Evolutionary conservation across 2,113 vertebrate species (phyloP).

Genomic region (Clarias batrachus): DNA sequence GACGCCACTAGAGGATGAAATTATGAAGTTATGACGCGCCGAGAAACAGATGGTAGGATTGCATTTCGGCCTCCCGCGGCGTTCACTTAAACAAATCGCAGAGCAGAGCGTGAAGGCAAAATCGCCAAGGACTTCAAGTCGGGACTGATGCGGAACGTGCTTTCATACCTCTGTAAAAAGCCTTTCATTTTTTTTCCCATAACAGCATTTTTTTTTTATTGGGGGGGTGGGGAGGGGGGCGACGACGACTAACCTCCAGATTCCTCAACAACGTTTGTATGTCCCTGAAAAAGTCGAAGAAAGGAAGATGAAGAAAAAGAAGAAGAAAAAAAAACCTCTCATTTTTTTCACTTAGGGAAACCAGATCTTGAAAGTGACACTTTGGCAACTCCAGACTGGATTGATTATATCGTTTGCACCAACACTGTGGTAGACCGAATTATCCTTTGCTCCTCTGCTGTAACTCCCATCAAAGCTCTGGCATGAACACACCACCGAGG

Average conservation of each 20-base stretch:
- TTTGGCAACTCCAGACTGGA: constrained; percentile 37
- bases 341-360: constrained; percentile 42
- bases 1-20: constrained; percentile 38
- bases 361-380: constrained; percentile 54
- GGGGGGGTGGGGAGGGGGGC: not conserved
- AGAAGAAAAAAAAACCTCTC: not conserved
- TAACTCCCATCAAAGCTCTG: constrained; percentile 56
- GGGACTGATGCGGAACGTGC: constrained; percentile 27
- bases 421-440: constrained; percentile 48
- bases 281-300: constrained; percentile 18
- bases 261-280: not conserved
- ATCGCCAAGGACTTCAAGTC: constrained; percentile 28
- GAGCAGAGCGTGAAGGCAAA: constrained; percentile 43
- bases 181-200: constrained; percentile 17
- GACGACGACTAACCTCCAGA: constrained; percentile 19
- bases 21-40: constrained; percentile 35
- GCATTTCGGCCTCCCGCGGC: constrained; percentile 23
- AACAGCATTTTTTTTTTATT: constrained; percentile 37
- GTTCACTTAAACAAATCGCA: constrained; percentile 41
- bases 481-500: constrained; percentile 53
- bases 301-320: not conserved
- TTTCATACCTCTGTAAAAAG: constrained; percentile 26
- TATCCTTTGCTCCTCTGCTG: constrained; percentile 49
- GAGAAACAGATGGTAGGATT: constrained; percentile 43
- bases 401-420: constrained; percentile 52